Evolutionary conservation across 2,888 invertebrate species (phyloP), one percentile per base, ranked within the genome.

Genomic region (Standfussiana lucernea): DNA sequence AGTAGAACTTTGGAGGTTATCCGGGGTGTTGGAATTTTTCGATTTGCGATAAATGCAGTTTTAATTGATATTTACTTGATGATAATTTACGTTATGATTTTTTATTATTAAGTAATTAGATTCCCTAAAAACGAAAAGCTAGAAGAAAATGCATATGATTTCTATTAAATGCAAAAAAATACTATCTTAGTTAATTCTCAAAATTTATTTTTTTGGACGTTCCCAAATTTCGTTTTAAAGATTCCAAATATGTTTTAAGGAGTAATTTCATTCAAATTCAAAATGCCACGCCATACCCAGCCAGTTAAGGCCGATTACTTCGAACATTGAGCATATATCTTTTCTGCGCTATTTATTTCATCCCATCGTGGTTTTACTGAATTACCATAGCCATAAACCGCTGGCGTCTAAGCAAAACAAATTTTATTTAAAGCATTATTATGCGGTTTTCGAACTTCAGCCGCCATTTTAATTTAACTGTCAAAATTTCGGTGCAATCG

Each of bases 311-410:
- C 90, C 90, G 85, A 84, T 86, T 93, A 94, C 93, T 75, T 93
- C 94, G 90, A 92, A 80, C 92, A 92, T 95, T 95, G 95, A 96
- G 95, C 95, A 94, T 94, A 91, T 88, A 88, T 92, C 90, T 90
- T 74, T 92, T 91, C 93, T 91, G 91, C 92, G 91, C 92, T 92
- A 91, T 90, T 86, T 90, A 91, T 71, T 66, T 91, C 93, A 91
- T 89, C 92, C 92, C 92, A 91, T 89, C 92, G 91, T 91, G 90
- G 90, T 92, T 91, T 91, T 88, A 92, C 89, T 91, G 91, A 92
- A 91, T 92, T 89, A 90, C 89, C 90, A 88, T 90, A 91, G 89
- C 90, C 91, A 91, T 89, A 86, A 91, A 89, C 82, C 87, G 89
- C 86, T 93, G 93, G 93, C 92, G 80, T 90, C 93, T 93, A 94